Evolutionary conservation across 2,888 invertebrate genomes (phyloP).

Genomic region (Pediacus dermestoides): DNA sequence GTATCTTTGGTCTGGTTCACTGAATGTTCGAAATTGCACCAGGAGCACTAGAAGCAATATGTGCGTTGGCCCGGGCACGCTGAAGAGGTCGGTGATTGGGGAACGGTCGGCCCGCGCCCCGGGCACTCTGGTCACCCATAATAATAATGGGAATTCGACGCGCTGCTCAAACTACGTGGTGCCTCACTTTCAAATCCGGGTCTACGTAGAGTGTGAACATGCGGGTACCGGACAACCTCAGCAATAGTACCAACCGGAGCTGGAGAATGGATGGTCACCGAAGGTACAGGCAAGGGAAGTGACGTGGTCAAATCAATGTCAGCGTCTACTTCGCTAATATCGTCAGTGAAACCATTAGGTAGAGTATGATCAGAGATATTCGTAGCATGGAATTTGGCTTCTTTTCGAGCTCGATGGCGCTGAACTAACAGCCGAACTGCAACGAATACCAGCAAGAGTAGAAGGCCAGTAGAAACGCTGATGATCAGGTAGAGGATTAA

Average conservation of each 20-base stretch:
- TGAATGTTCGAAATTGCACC: conserved; percentile 17
- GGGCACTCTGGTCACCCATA: conserved; percentile 66
- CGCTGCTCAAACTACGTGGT: conserved; percentile 62
- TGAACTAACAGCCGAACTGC: conserved; percentile 68
- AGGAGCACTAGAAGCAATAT: conserved; percentile 45
- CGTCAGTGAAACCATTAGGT: conserved; percentile 80
- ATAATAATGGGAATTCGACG: conserved; percentile 66
- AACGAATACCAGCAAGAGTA: conserved; percentile 69
- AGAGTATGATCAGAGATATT: conserved; percentile 71
- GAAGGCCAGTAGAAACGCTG: conserved; percentile 66
- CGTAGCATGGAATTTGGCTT: conserved; percentile 64
- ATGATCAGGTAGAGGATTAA: conserved; percentile 81
- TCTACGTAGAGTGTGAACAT: conserved; percentile 45
- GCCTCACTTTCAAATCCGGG: conserved; percentile 52
- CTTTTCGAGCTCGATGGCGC: conserved; percentile 60
- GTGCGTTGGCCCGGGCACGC: conserved; percentile 48
- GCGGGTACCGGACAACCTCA: conserved; percentile 45
- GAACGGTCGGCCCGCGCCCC: conserved; percentile 38
- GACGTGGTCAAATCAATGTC: conserved; percentile 73
- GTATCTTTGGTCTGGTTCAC: conserved; percentile 42
- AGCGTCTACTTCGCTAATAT: conserved; percentile 81
- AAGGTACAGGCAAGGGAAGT: conserved; percentile 57
- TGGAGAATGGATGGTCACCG: conserved; percentile 53
- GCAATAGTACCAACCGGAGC: conserved; percentile 44
- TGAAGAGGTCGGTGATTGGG: conserved; percentile 38